These are phyloP conservation scores for Microtus ochrogaster DNA, from an alignment of 2,113 vertebrate species.

Conservation along the genomic window DNA sequence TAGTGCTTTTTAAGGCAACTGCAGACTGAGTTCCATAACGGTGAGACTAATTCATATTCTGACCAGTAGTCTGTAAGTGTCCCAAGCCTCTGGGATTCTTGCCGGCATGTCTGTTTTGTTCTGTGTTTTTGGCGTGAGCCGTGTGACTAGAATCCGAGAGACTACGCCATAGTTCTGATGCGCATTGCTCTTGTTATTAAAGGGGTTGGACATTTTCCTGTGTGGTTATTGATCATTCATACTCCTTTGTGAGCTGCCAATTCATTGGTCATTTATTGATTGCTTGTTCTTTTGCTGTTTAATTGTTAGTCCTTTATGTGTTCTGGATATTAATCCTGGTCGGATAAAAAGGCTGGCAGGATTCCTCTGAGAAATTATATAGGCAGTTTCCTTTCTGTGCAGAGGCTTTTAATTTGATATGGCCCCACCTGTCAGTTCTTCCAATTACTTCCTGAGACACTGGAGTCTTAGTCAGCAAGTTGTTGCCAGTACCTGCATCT, in stretches of 20 bases:
- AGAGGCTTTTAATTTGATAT: not conserved
- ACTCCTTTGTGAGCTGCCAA: not conserved
- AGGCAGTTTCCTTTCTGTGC: not conserved
- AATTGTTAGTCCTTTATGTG: not conserved
- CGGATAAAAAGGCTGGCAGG: not conserved
- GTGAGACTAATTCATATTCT: too few species aligned
- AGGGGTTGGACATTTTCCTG: not conserved
- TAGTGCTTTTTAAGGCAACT: too few species aligned
- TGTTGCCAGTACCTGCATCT: not conserved
- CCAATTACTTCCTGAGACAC: not conserved
- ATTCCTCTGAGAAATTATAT: not conserved
- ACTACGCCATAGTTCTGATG: not conserved
- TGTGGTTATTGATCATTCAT: not conserved
- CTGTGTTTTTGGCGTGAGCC: not conserved
- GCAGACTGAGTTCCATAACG: not conserved
- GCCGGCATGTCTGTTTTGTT: not conserved
- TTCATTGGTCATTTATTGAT: not conserved
- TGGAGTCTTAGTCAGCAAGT: not conserved
- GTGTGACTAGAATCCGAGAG: too few species aligned
- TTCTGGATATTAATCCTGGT: not conserved
- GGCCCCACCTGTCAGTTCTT: not conserved
- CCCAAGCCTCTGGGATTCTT: not conserved
- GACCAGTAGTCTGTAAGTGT: not conserved
- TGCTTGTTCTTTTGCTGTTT: not conserved
- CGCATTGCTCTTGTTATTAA: not conserved